Base-by-base conservation (phyloP, 2,888 invertebrate genomes). In the Dexiosoma caninum region DNA sequence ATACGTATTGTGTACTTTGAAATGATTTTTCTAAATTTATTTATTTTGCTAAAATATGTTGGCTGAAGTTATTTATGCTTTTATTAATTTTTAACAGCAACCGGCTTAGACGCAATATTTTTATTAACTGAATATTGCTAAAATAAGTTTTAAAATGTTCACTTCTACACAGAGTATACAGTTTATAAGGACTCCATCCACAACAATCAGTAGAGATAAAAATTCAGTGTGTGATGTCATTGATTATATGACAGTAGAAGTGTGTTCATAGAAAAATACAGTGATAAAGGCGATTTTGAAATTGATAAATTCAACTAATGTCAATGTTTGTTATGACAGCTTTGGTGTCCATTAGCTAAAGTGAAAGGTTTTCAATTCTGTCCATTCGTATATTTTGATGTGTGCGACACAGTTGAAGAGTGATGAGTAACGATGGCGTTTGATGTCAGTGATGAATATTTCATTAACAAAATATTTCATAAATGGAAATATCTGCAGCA, bases 391-490 rank as follows among this genome's bases (percentile, higher is more conserved):
- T 12, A 60, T 30, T 60, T 16, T 27, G 7, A 44, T 30, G 16
- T 2, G 49, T 12, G 23, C 40, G 23, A 49, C 27, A 27, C 27
- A 62, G 30, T 62, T 12, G 16, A 44, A n/a, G 62, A 30, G 12
- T 44, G 21, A 9, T 23, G 9, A n/a, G n/a, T 21, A 7, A 23
- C 5, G 2, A 16, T 8, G 42, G 14, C 21, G 57, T 27, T 27
- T 66, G n/a, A 14, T 60, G 37, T 49, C 72, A 40, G 62, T 51
- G 40, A 51, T 60, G 74, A 81, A 83, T 82, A 81, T 81, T 81
- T 83, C 75, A 83, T 82, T 78, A 83, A 75, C 67, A 76, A 75
- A 76, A 75, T 78, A 74, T 78, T 82, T 78, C 44, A 71, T 46
- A 64, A 79, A 79, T 74, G 67, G 30, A 62, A 62, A 57, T 35